These are phyloP conservation scores for Trachemys scripta DNA, from an alignment of 2,113 vertebrate species.

Conservation along the genomic window DNA sequence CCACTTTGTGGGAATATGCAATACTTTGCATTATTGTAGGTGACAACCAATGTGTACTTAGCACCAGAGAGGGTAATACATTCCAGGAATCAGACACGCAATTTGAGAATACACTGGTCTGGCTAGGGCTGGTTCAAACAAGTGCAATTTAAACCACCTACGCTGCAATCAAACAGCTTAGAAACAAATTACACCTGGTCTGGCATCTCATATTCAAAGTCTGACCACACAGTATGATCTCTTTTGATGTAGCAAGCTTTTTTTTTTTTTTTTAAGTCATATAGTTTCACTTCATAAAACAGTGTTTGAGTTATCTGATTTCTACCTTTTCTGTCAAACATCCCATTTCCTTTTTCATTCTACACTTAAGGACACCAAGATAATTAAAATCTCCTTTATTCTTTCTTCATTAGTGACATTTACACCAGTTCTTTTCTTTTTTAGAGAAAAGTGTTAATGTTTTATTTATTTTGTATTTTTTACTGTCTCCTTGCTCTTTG, in stretches of 20 bases:
- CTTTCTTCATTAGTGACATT: slow-evolving; percentile 57
- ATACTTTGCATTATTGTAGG: neutral
- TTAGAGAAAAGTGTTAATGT: slow-evolving; percentile 3
- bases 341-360: slow-evolving; percentile 8
- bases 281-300: neutral
- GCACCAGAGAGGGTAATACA: neutral
- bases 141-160: neutral
- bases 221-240: neutral
- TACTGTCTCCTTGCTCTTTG: slow-evolving; percentile 2
- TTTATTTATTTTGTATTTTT: slow-evolving; percentile 54
- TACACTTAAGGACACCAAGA: slow-evolving; percentile 11
- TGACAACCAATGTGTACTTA: neutral
- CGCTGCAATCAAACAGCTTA: neutral
- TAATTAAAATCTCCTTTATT: slow-evolving; percentile 63
- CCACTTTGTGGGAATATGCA: neutral
- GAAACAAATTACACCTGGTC: neutral
- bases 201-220: neutral
- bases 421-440: neutral
- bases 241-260: neutral
- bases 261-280: neutral
- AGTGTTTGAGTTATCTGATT: neutral
- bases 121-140: neutral
- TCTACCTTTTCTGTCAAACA: neutral
- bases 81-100: neutral
- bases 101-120: neutral